Conservation (phyloP, 2,113 vertebrate genomes). For the Phylloscopus trochilus region DNA sequence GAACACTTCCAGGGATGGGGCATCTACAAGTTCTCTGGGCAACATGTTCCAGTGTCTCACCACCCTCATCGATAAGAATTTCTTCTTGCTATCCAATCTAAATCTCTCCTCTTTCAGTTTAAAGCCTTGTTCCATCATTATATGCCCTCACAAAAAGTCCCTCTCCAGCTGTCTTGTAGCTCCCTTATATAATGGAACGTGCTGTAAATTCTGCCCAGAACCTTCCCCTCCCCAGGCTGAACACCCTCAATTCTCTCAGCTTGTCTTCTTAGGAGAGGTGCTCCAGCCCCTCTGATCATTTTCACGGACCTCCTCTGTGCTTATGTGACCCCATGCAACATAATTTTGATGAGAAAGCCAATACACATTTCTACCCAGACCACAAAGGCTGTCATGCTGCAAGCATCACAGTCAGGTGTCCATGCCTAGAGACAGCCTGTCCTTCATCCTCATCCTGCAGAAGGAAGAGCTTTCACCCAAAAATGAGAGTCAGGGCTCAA, state of each 20-base stretch:
- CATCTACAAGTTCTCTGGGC: background rate
- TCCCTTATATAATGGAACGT: background rate
- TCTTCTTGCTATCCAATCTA: background rate
- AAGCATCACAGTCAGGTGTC: background rate
- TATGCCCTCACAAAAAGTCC: background rate
- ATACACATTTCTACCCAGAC: rapidly evolving
- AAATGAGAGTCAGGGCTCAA: background rate
- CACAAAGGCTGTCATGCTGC: background rate
- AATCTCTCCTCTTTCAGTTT: background rate
- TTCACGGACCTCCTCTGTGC: background rate
- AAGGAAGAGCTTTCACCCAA: background rate
- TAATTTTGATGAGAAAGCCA: background rate
- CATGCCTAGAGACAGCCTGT: background rate
- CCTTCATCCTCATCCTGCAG: background rate
- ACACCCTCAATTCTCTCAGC: background rate
- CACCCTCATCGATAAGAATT: background rate
- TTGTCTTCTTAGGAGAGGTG: background rate
- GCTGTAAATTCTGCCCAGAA: background rate
- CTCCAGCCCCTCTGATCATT: background rate
- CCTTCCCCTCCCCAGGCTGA: background rate
- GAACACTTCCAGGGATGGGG: background rate
- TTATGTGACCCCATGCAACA: background rate
- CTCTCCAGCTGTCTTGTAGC: background rate
- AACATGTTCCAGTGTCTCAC: background rate
- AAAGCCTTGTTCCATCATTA: background rate